Evolutionary conservation across 2,888 invertebrate genomes (phyloP).

Genomic region (Pandemis heparana): DNA sequence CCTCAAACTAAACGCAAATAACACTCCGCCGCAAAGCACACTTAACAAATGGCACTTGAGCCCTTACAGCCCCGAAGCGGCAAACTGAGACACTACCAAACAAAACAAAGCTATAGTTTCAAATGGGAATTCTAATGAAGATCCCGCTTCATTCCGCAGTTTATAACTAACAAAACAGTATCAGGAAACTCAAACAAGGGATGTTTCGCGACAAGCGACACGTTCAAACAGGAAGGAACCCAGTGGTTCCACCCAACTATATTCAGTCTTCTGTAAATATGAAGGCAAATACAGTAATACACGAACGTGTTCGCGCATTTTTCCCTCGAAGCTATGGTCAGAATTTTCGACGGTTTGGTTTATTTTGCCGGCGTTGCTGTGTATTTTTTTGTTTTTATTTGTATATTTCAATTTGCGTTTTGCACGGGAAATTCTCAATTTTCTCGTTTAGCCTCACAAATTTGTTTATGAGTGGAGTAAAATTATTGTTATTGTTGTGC

Average conservation of each 20-base stretch:
- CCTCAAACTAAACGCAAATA: conserved; percentile 40
- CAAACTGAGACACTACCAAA: conserved; percentile 33
- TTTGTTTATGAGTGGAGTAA: conserved; percentile 2
- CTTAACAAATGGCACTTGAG: conserved; percentile 41
- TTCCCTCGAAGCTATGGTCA: conserved; percentile 47
- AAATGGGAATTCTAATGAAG: conserved; percentile 50
- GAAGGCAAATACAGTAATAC: conserved; percentile 68
- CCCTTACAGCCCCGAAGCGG: conserved; percentile 38
- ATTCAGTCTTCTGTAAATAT: conserved; percentile 53
- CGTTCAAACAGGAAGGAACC: conserved; percentile 58
- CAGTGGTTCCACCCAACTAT: conserved; percentile 62
- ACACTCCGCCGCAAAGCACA: conserved; percentile 43
- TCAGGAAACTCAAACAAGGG: conserved; percentile 49
- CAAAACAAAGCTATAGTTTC: conserved; percentile 43
- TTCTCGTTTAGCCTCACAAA: not conserved
- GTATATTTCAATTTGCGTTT: conserved; percentile 18
- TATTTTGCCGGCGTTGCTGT: conserved; percentile 12
- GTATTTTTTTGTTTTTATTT: conserved; percentile 11
- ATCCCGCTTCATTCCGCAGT: conserved; percentile 49
- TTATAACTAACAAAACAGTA: conserved; percentile 58
- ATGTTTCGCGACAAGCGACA: conserved; percentile 41
- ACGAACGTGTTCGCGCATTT: conserved; percentile 69
- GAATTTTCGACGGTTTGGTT: conserved; percentile 68
- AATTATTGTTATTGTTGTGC: not conserved
- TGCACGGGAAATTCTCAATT: conserved; percentile 5